Base-by-base conservation (phyloP, 1,140 invertebrate genomes). In the Goniozus legneri region DNA sequence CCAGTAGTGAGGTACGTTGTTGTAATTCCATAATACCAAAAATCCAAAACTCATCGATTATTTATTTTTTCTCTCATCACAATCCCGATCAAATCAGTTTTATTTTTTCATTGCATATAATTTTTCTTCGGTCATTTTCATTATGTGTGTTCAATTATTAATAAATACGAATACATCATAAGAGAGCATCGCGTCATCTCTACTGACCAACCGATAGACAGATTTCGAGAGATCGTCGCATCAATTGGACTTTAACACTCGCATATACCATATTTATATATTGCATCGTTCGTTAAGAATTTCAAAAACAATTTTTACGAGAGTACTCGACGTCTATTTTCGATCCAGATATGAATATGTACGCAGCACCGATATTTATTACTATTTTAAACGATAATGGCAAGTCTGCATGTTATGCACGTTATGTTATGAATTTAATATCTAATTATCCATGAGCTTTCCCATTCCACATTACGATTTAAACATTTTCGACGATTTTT, bases 1-100 rank as follows among this genome's bases (percentile, higher is more conserved):
- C 73, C 71, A 73, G 77, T 80, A 78, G 79, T 81, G 80, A 81
- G 80, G 80, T 82, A 82, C 75, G 80, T 78, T 76, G 59, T 54
- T 60, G 68, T 53, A 62, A 73, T 70, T 64, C 64, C 67, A 65
- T 73, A 71, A 60, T 70, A 60, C 65, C 64, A 67, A 55, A n/a
- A 48, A 44, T 62, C 65, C 68, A 58, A 60, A 31, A 32, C 43
- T 38, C 41, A 48, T 8, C 21, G 43, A 44, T 52, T 41, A 34
- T 49, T 36, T 40, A 7, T 43, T 47, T 50, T 31, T 24, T 49
- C 42, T 33, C 31, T 8, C 42, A 44, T 38, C 38, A 47, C 43
- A 8, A 33, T 45, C n/a, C n/a, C n/a, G n/a, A n/a, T 41, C 2
- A 10, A 40, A 21, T n/a, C 1, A 32, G 24, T 27, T 27, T 27